Base-by-base conservation (phyloP, 2,888 invertebrate genomes). In the Biston stratarius region DNA sequence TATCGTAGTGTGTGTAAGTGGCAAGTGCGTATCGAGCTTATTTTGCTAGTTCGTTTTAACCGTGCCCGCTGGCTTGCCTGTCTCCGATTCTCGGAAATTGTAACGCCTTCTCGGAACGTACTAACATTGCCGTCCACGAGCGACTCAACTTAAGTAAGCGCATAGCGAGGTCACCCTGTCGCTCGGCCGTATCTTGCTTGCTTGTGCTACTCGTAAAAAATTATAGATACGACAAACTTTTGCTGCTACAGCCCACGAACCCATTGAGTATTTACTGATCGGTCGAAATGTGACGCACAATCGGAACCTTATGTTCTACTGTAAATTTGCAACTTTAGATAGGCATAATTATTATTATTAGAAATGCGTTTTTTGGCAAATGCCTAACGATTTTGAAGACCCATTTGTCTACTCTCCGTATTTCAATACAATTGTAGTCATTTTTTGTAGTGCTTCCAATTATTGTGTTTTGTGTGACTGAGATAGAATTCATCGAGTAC, bases 61-160 rank as follows among this genome's bases (percentile, higher is more conserved):
- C 86, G 84, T 85, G 87, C 83, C 82, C 84, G 87, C 86, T 86
- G 85, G 87, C 84, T 91, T 84, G 88, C 87, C 89, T 92, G 92
- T 92, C 92, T 88, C 88, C 86, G 84, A 82, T 94, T 94, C 92
- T 93, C 83, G 86, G 93, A 94, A 94, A 91, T 68, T 91, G 90
- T 93, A 92, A 93, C 91, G 93, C 92, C 92, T 94, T 94, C 94
- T 93, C 84, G 84, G 94, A 93, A 94, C 87, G 87, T 84, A 89
- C 87, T 84, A 86, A 89, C 84, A 86, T 89, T 87, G 85, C 83
- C 87, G 87, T 87, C 87, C 87, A 86, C 88, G 83, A 86, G 81
- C 82, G 82, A 56, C 56, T 60, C 60, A 56, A 83, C 84, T 84
- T 83, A 82, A 88, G 87, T 89, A 88, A 90, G 87, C 89, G 88